phyloP scores from a whole-genome alignment of 2,797 vertebrate genomes.

The Acrossocheilus wenchowensis region DNA sequence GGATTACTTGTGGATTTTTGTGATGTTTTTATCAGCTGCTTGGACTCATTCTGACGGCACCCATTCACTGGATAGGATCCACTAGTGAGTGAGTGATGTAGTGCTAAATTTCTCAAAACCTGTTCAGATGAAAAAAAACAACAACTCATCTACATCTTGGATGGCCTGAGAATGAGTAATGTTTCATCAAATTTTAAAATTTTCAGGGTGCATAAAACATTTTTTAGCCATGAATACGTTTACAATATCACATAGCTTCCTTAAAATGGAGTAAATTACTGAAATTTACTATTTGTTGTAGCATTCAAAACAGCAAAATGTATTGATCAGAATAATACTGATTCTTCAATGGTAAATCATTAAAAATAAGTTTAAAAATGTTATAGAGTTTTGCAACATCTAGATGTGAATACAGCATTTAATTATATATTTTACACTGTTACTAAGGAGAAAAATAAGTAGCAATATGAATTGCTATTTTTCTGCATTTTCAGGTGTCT shows the following conservation, averaged over 20 bases:
- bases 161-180: not conserved
- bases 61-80: not conserved
- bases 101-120: not conserved
- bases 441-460: not conserved
- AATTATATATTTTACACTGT: not conserved
- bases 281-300: not conserved
- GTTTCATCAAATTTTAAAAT: not conserved
- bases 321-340: not conserved
- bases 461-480: not conserved
- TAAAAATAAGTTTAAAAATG: not conserved
- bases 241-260: not conserved
- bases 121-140: not conserved
- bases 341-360: not conserved
- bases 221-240: not conserved
- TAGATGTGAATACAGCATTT: not conserved
- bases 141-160: not conserved
- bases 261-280: not conserved
- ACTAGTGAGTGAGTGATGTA: not conserved
- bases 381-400: not conserved
- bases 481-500: conserved; percentile 1
- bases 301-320: not conserved
- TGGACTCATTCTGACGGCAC: no score
- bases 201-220: not conserved
- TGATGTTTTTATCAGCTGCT: not conserved
- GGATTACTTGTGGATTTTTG: not conserved